Evolutionary conservation across 2,888 invertebrate species (phyloP).

Genomic region (Diarsia brunnea): DNA sequence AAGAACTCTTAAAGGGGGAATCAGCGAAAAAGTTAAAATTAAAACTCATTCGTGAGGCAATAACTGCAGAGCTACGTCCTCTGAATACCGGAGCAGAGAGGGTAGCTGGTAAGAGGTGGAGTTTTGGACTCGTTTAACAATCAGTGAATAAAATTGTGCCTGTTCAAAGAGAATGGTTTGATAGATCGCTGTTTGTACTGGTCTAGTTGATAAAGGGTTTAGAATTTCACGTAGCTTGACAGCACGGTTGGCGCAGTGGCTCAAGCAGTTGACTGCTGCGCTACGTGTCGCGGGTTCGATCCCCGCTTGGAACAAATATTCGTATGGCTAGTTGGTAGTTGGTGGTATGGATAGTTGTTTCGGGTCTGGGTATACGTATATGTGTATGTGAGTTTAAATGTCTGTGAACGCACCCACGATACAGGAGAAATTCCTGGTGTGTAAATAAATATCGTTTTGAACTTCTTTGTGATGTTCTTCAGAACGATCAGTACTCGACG

Average conservation of each 20-base stretch:
- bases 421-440: no score
- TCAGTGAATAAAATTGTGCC: constrained; percentile 25
- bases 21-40: constrained; percentile 84
- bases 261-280: no score
- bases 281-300: no score
- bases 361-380: no score
- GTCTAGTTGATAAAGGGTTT: neutral
- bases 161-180: constrained; percentile 30
- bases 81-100: constrained; percentile 44
- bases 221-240: no score
- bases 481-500: no score
- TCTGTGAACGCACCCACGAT: no score
- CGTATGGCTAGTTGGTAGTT: no score
- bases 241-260: no score
- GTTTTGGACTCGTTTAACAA: constrained; percentile 36
- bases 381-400: no score
- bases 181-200: constrained; percentile 10
- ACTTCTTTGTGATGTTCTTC: neutral
- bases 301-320: no score
- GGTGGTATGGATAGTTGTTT: no score
- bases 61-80: constrained; percentile 47
- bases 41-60: constrained; percentile 79
- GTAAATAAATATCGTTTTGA: neutral
- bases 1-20: constrained; percentile 80
- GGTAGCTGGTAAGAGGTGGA: constrained; percentile 8